Base-by-base conservation (phyloP, 2,797 vertebrate genomes). In the Mallotus villosus region DNA sequence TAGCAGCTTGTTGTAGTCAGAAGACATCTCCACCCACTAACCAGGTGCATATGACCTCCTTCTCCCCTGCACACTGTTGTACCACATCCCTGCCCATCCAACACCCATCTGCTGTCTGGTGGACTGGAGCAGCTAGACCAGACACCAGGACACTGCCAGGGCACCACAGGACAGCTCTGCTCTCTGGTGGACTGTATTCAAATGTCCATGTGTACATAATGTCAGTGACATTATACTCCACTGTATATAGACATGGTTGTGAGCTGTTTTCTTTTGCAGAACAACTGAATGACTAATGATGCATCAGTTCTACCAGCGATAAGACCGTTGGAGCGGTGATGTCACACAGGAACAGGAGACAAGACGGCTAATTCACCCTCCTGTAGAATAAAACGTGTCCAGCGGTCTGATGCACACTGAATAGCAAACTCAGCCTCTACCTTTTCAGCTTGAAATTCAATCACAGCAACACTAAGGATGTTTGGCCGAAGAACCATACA, bases 171-270 rank as follows among this genome's bases (percentile, higher is more conserved):
- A 19, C 1, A 62, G 71, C 74, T 72, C 71, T 14, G 1, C 59
- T 71, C 59, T 66, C 46, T 22, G 14, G 72, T 22, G 74, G 51
- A 60, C 64, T 84, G 69, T 79, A 82, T 75, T 85, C 72, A 78
- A 16, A 46, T 46, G 41, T 80, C 46, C 72, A 80, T 22, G 29
- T 89, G 80, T 84, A 87, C 67, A 87, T 84, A 74, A 68, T 88
- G 82, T 85, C 85, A 85, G 81, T 80, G 58, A 73, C 60, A 34
- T 72, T 41, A 41, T 46, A 46, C 41, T 11, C 41, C 41, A 46
- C 41, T 46, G 41, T 46, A 46, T 2, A 46, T 46, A 46, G 41
- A 46, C 11, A 46, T 46, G 41, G 41, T 41, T 41, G 11, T 41
- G 73, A 71, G 74, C 57, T 77, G 70, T 78, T 74, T 74, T 65